phyloP scores from a whole-genome alignment of 2,888 invertebrate species.

The Gandaritis pyraliata region DNA sequence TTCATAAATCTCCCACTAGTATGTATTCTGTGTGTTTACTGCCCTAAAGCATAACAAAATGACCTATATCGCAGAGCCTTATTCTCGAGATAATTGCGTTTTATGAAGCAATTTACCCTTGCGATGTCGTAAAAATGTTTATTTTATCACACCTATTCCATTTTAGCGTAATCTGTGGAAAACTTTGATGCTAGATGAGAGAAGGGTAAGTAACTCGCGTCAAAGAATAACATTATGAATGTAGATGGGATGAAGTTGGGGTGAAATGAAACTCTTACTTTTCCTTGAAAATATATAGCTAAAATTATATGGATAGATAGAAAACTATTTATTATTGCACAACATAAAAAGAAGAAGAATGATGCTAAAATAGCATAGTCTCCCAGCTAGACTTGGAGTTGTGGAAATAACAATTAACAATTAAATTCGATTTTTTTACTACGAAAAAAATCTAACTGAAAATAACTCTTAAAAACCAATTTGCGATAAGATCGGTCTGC shows the following conservation, averaged over 20 bases:
- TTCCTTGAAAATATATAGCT: no score
- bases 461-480: no score
- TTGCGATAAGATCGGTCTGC: no score
- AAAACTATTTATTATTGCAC: no score
- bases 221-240: slow-evolving; percentile 17
- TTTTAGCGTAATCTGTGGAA: slow-evolving; percentile 65
- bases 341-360: no score
- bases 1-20: slow-evolving; percentile 38
- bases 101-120: slow-evolving; percentile 74
- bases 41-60: slow-evolving; percentile 46
- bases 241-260: slow-evolving; percentile 11
- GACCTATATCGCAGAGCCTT: slow-evolving; percentile 53
- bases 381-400: no score
- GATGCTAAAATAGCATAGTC: no score
- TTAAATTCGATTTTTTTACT: no score
- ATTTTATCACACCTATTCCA: slow-evolving; percentile 71
- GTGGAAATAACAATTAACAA: no score
- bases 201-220: slow-evolving; percentile 33
- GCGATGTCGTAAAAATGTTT: slow-evolving; percentile 74
- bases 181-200: slow-evolving; percentile 54
- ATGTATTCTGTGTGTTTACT: slow-evolving; percentile 39
- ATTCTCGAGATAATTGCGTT: slow-evolving; percentile 74
- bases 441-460: no score
- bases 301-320: no score
- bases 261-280: not conserved